A percentile compares a stretch with the other conserved stretches of the same genome.
phyloP scores from a whole-genome alignment of 1,140 invertebrate species.

The Carcinoscorpius rotundicauda region DNA sequence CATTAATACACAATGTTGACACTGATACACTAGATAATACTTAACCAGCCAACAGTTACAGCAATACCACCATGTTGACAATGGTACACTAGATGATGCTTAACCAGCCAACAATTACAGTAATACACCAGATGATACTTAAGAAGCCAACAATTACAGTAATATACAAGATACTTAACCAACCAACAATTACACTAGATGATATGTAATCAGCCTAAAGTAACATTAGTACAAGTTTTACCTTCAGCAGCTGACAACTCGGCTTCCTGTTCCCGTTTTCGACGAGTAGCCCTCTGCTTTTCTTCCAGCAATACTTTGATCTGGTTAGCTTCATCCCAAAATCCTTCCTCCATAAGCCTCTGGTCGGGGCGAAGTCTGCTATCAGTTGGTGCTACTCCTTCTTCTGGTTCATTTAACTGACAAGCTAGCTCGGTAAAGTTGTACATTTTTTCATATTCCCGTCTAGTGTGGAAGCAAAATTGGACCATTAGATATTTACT shows the following conservation, averaged over 20 bases:
- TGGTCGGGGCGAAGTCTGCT: constrained; percentile 91
- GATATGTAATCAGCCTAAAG: not conserved
- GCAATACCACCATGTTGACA: too few species aligned
- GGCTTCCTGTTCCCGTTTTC: constrained; percentile 59
- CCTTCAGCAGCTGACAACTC: constrained; percentile 61
- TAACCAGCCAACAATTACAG: too few species aligned
- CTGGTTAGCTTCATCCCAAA: constrained; percentile 91
- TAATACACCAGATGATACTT: too few species aligned
- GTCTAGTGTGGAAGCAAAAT: too few species aligned
- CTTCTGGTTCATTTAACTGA: constrained; percentile 90
- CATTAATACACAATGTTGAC: too few species aligned
- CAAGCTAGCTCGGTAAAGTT: constrained; percentile 89
- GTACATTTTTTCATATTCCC: constrained; percentile 65
- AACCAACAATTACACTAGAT: too few species aligned
- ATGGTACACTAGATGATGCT: too few species aligned
- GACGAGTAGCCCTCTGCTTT: constrained; percentile 66
- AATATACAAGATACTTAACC: too few species aligned
- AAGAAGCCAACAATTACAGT: not conserved
- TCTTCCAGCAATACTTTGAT: constrained; percentile 84
- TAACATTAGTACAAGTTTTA: constrained; percentile 25
- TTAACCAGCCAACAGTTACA: too few species aligned
- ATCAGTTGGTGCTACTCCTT: constrained; percentile 91
- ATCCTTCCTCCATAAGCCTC: constrained; percentile 89
- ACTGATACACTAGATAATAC: too few species aligned
- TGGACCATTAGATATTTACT: too few species aligned